These are phyloP conservation scores for Gobionotothen gibberifrons DNA, from an alignment of 2,797 vertebrate species.

Conservation along the genomic window DNA sequence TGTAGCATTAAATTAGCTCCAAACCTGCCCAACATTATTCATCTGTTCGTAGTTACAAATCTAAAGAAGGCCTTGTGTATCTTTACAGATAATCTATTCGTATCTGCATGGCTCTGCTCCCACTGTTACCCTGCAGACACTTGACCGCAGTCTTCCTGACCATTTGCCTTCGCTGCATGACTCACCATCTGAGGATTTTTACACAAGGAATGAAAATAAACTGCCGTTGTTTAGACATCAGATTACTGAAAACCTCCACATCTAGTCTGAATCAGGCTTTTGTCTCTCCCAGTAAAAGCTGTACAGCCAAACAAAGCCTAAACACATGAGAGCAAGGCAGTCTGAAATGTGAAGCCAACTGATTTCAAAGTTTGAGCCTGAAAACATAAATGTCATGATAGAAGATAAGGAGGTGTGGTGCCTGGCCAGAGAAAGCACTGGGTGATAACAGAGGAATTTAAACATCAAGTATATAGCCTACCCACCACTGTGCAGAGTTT, in stretches of 20 bases:
- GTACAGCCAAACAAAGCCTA: slow-evolving; percentile 27
- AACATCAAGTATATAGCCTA: slow-evolving; percentile 29
- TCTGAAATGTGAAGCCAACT: slow-evolving; percentile 17
- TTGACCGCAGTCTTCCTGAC: slow-evolving; percentile 70
- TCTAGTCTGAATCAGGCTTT: slow-evolving; percentile 63
- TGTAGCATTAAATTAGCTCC: slow-evolving; percentile 40
- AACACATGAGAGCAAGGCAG: slow-evolving; percentile 10
- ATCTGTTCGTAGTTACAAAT: slow-evolving; percentile 16
- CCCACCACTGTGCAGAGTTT: slow-evolving; percentile 3
- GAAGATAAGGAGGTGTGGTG: slow-evolving; percentile 58
- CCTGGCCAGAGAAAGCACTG: slow-evolving; percentile 42
- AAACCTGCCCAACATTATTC: slow-evolving; percentile 17
- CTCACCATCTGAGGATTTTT: slow-evolving; percentile 73
- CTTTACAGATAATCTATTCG: slow-evolving; percentile 24
- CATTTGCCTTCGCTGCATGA: slow-evolving; percentile 63
- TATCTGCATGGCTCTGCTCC: slow-evolving; percentile 41
- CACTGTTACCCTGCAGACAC: slow-evolving; percentile 51
- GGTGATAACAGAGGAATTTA: slow-evolving; percentile 72
- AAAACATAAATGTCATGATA: slow-evolving; percentile 48
- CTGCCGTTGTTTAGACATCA: slow-evolving; percentile 69
- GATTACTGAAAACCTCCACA: slow-evolving; percentile 56
- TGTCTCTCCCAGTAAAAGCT: slow-evolving; percentile 55
- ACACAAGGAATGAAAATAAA: slow-evolving; percentile 76
- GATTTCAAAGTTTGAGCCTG: slow-evolving; percentile 35
- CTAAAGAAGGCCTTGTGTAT: slow-evolving; percentile 22